A percentile compares a stretch with the other conserved stretches of the same genome.
These are phyloP conservation scores for Enoplosus armatus DNA, from an alignment of 2,797 vertebrate genomes.

Conservation along the genomic window DNA sequence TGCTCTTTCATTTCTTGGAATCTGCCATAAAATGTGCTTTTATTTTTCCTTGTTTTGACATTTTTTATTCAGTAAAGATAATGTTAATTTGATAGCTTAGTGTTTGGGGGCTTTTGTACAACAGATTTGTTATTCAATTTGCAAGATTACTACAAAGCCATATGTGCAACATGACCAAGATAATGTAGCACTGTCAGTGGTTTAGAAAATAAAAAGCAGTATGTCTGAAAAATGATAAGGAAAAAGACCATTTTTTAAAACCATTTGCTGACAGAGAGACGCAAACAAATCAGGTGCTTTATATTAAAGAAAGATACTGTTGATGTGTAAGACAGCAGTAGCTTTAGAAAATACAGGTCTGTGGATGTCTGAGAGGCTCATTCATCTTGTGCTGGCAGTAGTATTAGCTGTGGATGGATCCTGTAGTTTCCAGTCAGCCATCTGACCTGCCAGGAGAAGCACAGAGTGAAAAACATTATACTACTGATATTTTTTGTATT, in stretches of 20 bases:
- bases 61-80: conserved; percentile 18
- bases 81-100: conserved; percentile 13
- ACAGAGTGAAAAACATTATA: conserved; percentile 38
- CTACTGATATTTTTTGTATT: conserved; percentile 11
- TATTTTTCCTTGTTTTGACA: conserved; percentile 35
- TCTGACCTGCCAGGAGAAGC: conserved; percentile 49
- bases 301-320: conserved; percentile 38
- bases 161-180: conserved; percentile 18
- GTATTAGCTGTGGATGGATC: conserved; percentile 35
- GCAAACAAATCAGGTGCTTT: conserved; percentile 48
- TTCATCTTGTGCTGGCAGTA: conserved; percentile 58
- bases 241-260: conserved; percentile 39
- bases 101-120: not conserved
- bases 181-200: conserved; percentile 6
- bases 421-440: conserved; percentile 27
- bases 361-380: conserved; percentile 34
- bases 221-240: conserved; percentile 37
- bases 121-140: conserved; percentile 20
- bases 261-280: conserved; percentile 18
- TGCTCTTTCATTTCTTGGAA: not conserved
- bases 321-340: conserved; percentile 36
- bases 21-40: not conserved
- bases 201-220: conserved; percentile 33
- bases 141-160: conserved; percentile 22
- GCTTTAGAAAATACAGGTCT: conserved; percentile 34